A percentile compares a stretch with the other conserved stretches of the same genome.
Evolutionary conservation across 2,888 invertebrate genomes (phyloP).

Genomic region (Pollenia griseotomentosa): DNA sequence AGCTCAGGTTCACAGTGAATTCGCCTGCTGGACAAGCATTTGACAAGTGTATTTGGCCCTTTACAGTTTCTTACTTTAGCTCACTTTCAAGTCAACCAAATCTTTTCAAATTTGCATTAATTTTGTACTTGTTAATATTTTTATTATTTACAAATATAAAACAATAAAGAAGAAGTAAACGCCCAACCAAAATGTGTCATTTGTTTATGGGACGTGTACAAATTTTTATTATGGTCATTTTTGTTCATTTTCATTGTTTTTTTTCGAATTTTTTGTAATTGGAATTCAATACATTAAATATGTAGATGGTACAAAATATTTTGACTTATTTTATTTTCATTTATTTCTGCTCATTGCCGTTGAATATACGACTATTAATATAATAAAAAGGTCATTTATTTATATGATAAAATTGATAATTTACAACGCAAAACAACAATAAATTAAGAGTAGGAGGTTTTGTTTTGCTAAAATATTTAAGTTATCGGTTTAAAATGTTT

Average conservation of each 20-base stretch:
- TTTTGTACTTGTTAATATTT: constrained; percentile 34
- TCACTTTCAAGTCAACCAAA: background rate
- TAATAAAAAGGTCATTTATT: constrained; percentile 62
- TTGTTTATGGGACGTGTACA: constrained; percentile 65
- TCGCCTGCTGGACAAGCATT: no score
- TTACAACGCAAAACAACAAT: constrained; percentile 12
- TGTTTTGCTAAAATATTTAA: background rate
- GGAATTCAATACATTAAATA: constrained; percentile 64
- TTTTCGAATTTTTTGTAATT: constrained; percentile 54
- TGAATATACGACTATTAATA: constrained; percentile 52
- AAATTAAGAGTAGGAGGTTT: background rate
- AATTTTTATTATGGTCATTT: constrained; percentile 68
- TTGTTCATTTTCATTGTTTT: constrained; percentile 25
- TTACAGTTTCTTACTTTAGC: constrained; percentile 21
- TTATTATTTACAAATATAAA: constrained; percentile 35
- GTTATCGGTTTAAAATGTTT: background rate
- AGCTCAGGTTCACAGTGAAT: no score
- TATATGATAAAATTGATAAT: constrained; percentile 36
- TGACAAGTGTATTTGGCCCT: no score
- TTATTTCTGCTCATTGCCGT: constrained; percentile 27
- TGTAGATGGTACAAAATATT: constrained; percentile 33
- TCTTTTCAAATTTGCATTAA: background rate
- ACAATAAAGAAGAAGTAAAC: background rate
- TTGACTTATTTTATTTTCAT: constrained; percentile 57
- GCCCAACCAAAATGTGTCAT: constrained; percentile 40